Percentiles rank a stretch among this genome's conserved stretches.
Evolutionary conservation across 2,113 vertebrate genomes (phyloP).

Genomic region (Amphiprion ocellaris): DNA sequence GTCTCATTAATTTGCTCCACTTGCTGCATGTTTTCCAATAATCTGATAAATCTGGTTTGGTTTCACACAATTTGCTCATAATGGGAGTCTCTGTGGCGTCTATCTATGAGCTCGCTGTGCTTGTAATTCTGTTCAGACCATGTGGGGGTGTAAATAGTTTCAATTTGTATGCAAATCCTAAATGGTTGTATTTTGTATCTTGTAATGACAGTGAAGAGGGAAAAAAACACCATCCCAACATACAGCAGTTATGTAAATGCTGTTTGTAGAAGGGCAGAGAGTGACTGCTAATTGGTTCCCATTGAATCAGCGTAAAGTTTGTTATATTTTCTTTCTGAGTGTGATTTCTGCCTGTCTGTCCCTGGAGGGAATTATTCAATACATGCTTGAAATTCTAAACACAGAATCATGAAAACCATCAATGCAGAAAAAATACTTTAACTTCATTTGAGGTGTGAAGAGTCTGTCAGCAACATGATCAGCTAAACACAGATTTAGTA

Average conservation of each 20-base stretch:
- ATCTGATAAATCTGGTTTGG: constrained; percentile 47
- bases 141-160: constrained; percentile 63
- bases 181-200: constrained; percentile 70
- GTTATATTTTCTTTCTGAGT: constrained; percentile 6
- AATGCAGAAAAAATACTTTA: constrained; percentile 6
- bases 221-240: constrained; percentile 26
- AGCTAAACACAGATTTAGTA: neutral
- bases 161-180: constrained; percentile 83
- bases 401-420: neutral
- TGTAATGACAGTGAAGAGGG: constrained; percentile 57
- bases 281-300: constrained; percentile 65
- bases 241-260: constrained; percentile 59
- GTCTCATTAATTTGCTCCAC: constrained; percentile 42
- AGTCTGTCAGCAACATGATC: neutral
- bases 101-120: constrained; percentile 34
- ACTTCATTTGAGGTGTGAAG: constrained; percentile 42
- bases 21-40: constrained; percentile 46
- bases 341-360: constrained; percentile 1
- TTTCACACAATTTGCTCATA: constrained; percentile 55
- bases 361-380: neutral
- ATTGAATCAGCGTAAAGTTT: constrained; percentile 50
- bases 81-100: constrained; percentile 24
- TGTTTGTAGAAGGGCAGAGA: constrained; percentile 57
- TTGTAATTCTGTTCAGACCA: constrained; percentile 61
- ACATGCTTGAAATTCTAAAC: constrained; percentile 23